Conservation (phyloP, 92 coral and sea anemone species). For the Actinostola sp. region DNA sequence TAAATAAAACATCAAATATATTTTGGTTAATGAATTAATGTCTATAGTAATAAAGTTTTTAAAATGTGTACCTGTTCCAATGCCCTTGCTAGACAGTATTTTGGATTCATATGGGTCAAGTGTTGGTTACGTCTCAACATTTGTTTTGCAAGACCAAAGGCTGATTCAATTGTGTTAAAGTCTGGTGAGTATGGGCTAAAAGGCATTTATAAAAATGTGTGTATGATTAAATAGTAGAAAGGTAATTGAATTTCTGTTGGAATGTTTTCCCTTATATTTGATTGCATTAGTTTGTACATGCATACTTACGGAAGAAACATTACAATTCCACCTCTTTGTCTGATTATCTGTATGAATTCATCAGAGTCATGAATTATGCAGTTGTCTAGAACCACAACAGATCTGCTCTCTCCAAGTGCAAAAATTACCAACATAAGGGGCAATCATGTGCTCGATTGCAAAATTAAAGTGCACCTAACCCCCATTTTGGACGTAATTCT, state of each 20-base stretch:
- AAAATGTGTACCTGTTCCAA: constrained; percentile 39
- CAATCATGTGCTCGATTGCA: constrained; percentile 28
- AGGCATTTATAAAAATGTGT: background rate
- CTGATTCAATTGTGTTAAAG: constrained; percentile 43
- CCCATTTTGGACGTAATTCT: too few relatives aligned
- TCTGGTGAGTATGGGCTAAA: constrained; percentile 58
- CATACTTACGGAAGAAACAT: constrained; percentile 46
- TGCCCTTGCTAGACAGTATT: constrained; percentile 54
- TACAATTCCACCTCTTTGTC: constrained; percentile 42
- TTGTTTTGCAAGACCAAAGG: constrained; percentile 46
- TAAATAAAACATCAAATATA: background rate
- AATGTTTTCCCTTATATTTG: background rate
- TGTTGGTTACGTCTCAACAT: constrained; percentile 37
- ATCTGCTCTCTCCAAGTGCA: constrained; percentile 34
- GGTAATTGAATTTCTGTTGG: background rate
- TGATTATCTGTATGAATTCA: constrained; percentile 17
- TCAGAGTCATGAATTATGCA: constrained; percentile 44
- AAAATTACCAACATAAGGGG: constrained; percentile 39
- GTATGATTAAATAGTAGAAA: background rate
- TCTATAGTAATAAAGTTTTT: background rate
- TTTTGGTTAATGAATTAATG: background rate
- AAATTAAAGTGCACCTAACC: constrained; percentile 39
- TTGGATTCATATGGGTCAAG: constrained; percentile 30
- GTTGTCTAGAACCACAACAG: constrained; percentile 49
- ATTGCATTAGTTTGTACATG: background rate